A percentile compares a stretch with the other conserved stretches of the same genome.
phyloP scores from a whole-genome alignment of 2,888 invertebrate genomes.

The Endotricha flammealis region DNA sequence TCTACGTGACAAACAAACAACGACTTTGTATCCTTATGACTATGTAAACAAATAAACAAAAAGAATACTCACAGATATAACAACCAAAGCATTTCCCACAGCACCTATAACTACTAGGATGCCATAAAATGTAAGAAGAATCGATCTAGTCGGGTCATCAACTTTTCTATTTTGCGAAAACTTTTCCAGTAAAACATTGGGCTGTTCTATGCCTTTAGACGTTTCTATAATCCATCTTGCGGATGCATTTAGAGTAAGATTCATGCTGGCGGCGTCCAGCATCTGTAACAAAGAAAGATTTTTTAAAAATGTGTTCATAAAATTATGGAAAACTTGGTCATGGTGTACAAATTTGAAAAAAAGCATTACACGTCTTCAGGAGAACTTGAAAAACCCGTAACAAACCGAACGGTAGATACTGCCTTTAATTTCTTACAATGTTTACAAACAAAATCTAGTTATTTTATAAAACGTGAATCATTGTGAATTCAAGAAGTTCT shows the following conservation, averaged over 20 bases:
- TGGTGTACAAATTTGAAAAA: no score
- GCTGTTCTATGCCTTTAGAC: constrained; percentile 57
- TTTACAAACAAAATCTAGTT: no score
- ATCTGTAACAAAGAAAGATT: constrained; percentile 52
- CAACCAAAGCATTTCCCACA: constrained; percentile 91
- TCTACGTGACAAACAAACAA: background rate
- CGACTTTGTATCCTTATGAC: no score
- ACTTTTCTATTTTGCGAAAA: constrained; percentile 84
- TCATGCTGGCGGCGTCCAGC: constrained; percentile 54
- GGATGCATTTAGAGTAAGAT: constrained; percentile 55
- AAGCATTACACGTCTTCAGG: no score
- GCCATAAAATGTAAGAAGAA: constrained; percentile 84
- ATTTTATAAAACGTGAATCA: no score
- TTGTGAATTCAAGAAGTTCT: no score
- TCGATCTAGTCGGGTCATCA: constrained; percentile 82
- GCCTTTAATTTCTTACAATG: no score
- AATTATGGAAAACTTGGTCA: no score
- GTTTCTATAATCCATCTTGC: constrained; percentile 68
- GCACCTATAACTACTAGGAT: constrained; percentile 89
- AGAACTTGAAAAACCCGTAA: no score
- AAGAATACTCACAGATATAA: constrained; percentile 77
- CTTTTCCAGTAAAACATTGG: constrained; percentile 74
- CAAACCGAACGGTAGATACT: no score
- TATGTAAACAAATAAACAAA: no score
- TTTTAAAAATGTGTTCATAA: no score